Percentiles rank a stretch among this genome's conserved stretches.
Conservation (phyloP, 2,113 vertebrate genomes). For the Vimba vimba region DNA sequence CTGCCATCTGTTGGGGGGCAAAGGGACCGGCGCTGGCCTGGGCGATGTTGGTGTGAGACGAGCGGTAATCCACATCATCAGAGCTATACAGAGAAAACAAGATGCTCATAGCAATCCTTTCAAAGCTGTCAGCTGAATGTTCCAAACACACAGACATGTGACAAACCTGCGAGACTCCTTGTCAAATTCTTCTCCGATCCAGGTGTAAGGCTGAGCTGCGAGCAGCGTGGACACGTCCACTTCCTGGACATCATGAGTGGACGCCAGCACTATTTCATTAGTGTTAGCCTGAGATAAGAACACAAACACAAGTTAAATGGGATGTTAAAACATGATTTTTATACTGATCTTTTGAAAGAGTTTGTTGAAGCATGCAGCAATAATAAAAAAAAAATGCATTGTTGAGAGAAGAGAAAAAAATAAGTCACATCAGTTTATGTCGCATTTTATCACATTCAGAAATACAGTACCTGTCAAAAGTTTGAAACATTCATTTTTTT, state of each 20-base stretch:
- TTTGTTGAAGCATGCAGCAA: neutral
- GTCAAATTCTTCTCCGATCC: slow-evolving; percentile 98
- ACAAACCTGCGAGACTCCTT: slow-evolving; percentile 93
- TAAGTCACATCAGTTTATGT: neutral
- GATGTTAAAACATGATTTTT: neutral
- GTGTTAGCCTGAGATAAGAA: slow-evolving; percentile 81
- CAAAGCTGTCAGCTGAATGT: neutral
- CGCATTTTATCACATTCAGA: neutral
- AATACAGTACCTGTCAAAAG: neutral
- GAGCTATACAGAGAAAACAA: slow-evolving; percentile 77
- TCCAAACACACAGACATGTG: neutral
- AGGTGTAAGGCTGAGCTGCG: slow-evolving; percentile 91
- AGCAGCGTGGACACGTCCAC: slow-evolving; percentile 92
- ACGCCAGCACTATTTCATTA: slow-evolving; percentile 95
- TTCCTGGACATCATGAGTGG: slow-evolving; percentile 97
- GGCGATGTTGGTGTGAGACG: slow-evolving; percentile 90
- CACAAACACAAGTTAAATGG: neutral
- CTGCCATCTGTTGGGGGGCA: slow-evolving; percentile 81
- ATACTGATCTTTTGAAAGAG: neutral
- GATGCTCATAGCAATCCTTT: neutral
- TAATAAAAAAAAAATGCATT: neutral
- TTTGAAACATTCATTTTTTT: too few species aligned
- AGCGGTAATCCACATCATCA: slow-evolving; percentile 91
- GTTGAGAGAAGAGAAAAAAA: neutral
- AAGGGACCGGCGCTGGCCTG: slow-evolving; percentile 81